phyloP scores from a whole-genome alignment of 2,797 vertebrate genomes.

The Synaphobranchus kaupii region DNA sequence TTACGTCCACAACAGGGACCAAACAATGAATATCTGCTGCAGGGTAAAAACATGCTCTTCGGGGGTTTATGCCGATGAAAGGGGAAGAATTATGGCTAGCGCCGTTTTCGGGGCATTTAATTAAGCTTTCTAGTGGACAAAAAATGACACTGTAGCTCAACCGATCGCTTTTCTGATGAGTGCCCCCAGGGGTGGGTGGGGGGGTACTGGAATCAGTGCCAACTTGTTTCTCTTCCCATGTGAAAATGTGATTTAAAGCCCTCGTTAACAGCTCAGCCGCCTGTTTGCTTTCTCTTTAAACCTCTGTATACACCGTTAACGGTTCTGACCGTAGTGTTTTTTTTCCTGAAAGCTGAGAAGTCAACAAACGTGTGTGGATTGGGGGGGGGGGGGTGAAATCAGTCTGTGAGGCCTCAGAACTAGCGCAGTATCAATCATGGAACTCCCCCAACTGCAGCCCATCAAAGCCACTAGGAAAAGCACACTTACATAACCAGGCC shows the following conservation, averaged over 20 bases:
- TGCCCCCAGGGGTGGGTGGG: background rate
- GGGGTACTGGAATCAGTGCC: constrained; percentile 15
- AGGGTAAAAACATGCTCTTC: background rate
- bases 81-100: background rate
- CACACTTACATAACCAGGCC: constrained; percentile 13
- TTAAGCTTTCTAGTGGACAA: background rate
- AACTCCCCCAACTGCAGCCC: background rate
- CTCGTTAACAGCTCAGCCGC: constrained; percentile 14
- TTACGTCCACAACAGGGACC: background rate
- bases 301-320: background rate
- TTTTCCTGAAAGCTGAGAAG: background rate
- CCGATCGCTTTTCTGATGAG: constrained; percentile 17
- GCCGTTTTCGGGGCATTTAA: background rate
- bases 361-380: constrained; percentile 3
- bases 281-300: background rate
- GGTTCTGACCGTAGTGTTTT: background rate
- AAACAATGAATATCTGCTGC: background rate
- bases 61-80: background rate
- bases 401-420: background rate
- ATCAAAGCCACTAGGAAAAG: background rate
- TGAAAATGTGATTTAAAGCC: constrained; percentile 27
- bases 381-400: constrained; percentile 11
- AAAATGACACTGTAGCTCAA: constrained; percentile 25
- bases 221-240: constrained; percentile 29
- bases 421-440: background rate